These are phyloP conservation scores for Ernsta delagoae DNA, from an alignment of 2,888 invertebrate species.

Conservation along the genomic window DNA sequence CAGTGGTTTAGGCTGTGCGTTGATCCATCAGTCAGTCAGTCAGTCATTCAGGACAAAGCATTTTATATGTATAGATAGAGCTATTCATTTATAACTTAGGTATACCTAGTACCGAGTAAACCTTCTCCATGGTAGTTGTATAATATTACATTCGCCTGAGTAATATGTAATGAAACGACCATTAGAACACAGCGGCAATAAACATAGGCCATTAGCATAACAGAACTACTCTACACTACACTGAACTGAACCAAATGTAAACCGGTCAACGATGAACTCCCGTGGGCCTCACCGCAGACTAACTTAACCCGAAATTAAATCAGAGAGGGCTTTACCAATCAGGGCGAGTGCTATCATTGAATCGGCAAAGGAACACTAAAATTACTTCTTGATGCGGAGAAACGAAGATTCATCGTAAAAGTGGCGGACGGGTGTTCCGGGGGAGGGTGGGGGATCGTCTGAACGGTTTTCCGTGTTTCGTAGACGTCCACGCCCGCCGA, in stretches of 20 bases:
- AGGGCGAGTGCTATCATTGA: constrained; percentile 84
- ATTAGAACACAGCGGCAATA: constrained; percentile 10
- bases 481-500: constrained; percentile 77
- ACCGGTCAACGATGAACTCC: constrained; percentile 62
- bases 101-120: too few relatives aligned
- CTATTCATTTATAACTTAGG: too few relatives aligned
- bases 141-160: too few relatives aligned
- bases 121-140: too few relatives aligned
- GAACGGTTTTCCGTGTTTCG: constrained; percentile 84
- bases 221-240: constrained; percentile 45
- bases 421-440: constrained; percentile 66
- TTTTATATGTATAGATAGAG: too few relatives aligned
- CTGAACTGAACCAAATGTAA: not conserved
- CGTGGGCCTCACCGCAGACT: constrained; percentile 73
- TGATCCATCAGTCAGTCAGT: too few relatives aligned
- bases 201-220: constrained; percentile 51
- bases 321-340: constrained; percentile 84
- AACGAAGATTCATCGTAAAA: constrained; percentile 85
- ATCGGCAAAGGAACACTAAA: constrained; percentile 85
- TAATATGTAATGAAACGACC: not conserved
- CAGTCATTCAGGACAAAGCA: too few relatives aligned
- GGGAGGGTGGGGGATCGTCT: constrained; percentile 53
- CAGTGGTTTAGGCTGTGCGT: too few relatives aligned
- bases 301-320: constrained; percentile 85
- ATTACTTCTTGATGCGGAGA: constrained; percentile 85